These are phyloP conservation scores for Falco peregrinus DNA, from an alignment of 2,797 vertebrate species.

Conservation along the genomic window DNA sequence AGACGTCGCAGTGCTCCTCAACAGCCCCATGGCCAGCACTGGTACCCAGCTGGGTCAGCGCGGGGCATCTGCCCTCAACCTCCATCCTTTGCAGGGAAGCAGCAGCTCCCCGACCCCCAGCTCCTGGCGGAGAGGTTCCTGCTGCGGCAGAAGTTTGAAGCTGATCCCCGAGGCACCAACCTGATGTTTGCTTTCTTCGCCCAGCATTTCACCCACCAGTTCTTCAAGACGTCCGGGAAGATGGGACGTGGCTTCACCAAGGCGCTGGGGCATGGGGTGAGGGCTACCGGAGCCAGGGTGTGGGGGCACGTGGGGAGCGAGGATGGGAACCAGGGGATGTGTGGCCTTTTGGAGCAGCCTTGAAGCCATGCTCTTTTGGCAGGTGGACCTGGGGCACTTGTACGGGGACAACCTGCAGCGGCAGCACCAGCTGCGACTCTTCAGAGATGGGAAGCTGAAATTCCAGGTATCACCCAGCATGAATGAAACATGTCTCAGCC, in stretches of 20 bases:
- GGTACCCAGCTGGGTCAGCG: fast-evolving
- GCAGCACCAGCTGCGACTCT: slow-evolving; percentile 88
- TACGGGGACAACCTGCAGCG: slow-evolving; percentile 88
- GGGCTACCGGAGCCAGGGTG: not conserved
- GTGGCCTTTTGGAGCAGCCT: fast-evolving
- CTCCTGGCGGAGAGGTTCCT: slow-evolving; percentile 82
- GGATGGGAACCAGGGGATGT: fast-evolving
- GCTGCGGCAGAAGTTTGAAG: slow-evolving; percentile 83
- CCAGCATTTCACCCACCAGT: slow-evolving; percentile 98
- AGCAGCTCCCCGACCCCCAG: slow-evolving; percentile 83
- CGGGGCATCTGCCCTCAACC: not conserved
- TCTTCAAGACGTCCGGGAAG: slow-evolving; percentile 88
- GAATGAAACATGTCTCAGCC: fast-evolving
- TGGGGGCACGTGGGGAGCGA: fast-evolving
- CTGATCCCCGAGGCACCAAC: slow-evolving; percentile 88
- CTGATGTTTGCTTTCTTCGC: slow-evolving; percentile 97
- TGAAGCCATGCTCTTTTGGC: not conserved
- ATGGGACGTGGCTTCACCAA: slow-evolving; percentile 87
- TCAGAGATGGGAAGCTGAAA: slow-evolving; percentile 90
- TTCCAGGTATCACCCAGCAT: slow-evolving; percentile 82
- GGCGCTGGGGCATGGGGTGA: slow-evolving; percentile 91
- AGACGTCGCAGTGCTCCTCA: fast-evolving
- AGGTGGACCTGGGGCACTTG: slow-evolving; percentile 92
- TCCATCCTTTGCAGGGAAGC: slow-evolving; percentile 78
- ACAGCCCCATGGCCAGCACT: not conserved